These are phyloP conservation scores for Sarcophaga carnaria DNA, from an alignment of 2,888 invertebrate species.

Conservation along the genomic window DNA sequence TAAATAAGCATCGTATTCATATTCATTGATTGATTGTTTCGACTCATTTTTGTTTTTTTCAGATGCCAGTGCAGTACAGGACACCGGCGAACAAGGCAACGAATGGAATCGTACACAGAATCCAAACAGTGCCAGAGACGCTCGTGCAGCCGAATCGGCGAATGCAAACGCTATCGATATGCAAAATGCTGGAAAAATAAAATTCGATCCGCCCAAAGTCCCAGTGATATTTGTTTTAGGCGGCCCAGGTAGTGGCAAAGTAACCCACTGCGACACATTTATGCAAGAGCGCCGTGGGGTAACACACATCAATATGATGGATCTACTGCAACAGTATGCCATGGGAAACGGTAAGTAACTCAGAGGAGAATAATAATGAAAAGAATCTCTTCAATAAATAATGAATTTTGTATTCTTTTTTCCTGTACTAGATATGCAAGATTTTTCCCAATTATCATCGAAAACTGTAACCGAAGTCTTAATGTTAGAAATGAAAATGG, in stretches of 20 bases:
- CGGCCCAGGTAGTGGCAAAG: slow-evolving; percentile 98
- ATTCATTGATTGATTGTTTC: too few species aligned
- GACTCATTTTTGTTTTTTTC: slow-evolving; percentile 40
- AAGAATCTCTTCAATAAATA: too few species aligned
- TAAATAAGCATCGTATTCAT: too few species aligned
- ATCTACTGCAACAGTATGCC: slow-evolving; percentile 93
- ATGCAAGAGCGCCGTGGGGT: slow-evolving; percentile 93
- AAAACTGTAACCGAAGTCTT: slow-evolving; percentile 94
- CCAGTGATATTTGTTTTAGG: slow-evolving; percentile 95
- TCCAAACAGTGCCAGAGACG: slow-evolving; percentile 73
- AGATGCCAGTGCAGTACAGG: slow-evolving; percentile 88
- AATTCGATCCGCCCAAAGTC: slow-evolving; percentile 92
- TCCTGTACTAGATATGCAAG: slow-evolving; percentile 88
- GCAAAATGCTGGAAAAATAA: slow-evolving; percentile 91
- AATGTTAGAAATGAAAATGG: slow-evolving; percentile 97
- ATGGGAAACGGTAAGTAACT: slow-evolving; percentile 89
- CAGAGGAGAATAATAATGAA: too few species aligned
- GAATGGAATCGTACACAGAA: slow-evolving; percentile 81
- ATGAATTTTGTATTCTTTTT: too few species aligned
- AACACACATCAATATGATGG: slow-evolving; percentile 95
- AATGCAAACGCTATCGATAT: slow-evolving; percentile 87
- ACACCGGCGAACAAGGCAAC: slow-evolving; percentile 85
- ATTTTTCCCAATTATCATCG: slow-evolving; percentile 92
- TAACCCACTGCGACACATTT: slow-evolving; percentile 96
- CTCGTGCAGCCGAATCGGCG: slow-evolving; percentile 81